Base-by-base conservation (phyloP, 2,113 vertebrate species). In the Mobula hypostoma region DNA sequence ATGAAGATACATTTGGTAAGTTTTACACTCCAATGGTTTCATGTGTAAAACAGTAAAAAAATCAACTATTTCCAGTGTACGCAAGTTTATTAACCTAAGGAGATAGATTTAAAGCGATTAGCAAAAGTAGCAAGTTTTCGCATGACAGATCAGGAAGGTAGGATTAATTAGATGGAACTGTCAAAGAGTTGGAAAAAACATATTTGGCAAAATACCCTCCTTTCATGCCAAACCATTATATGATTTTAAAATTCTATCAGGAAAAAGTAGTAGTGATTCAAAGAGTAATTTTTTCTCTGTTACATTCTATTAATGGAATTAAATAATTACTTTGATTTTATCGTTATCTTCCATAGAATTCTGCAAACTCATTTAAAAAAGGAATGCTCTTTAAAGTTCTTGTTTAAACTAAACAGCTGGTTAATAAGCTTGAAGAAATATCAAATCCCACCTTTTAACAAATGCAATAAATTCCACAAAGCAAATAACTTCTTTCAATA, bases 261-360 rank as follows among this genome's bases (percentile, higher is more conserved):
- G 72, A 92, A 92, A 48, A 15, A 92, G 40, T 7, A 21, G 19
- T 72, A 72, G 32, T 11, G 58, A 70, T 14, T 48, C 66, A 92
- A 72, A 72, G n/a, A 24, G 40, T 40, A 70, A 70, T 70, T 19
- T 87, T 29, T 87, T 40, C 21, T 9, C 88, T 92, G 3, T 72
- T 92, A 87, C 9, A 61, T 58, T 85, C 48, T 58, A 85, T 85
- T 85, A 85, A 85, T 85, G 56, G 48, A 85, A 85, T 58, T 85
- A 56, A 56, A 83, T 56, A 32, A 36, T 90, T 7, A 17, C 68
- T 90, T 68, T 90, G 58, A 66, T 68, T 90, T 40, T 83, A 48
- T 56, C 56, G 11, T 61, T 48, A 82, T 61, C 66, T 40, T 72
- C 36, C n/a, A 72, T 21, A 32, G n/a, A 24, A 70, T 66, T 19